Conservation (phyloP, 2,888 invertebrate species). For the Drosophila yooni region DNA sequence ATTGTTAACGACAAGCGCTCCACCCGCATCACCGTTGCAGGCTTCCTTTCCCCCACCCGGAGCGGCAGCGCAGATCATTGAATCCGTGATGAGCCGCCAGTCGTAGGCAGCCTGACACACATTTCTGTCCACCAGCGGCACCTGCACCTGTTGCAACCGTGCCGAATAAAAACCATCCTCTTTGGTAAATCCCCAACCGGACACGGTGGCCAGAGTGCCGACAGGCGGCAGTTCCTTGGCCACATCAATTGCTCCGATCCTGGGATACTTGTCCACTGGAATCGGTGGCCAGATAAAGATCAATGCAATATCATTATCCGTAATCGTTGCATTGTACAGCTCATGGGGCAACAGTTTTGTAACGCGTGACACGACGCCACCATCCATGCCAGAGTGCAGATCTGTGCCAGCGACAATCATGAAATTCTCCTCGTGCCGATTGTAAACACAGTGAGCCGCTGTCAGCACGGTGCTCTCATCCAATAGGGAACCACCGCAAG, state of each 20-base stretch:
- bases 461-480: conserved; percentile 65
- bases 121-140: conserved; percentile 58
- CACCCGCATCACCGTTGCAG: conserved; percentile 75
- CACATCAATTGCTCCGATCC: conserved; percentile 60
- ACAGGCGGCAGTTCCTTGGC: conserved; percentile 41
- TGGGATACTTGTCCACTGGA: conserved; percentile 44
- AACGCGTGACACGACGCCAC: conserved; percentile 86
- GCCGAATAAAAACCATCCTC: conserved; percentile 58
- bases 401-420: conserved; percentile 84
- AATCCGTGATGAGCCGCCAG: conserved; percentile 65
- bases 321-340: conserved; percentile 81
- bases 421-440: conserved; percentile 43
- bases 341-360: conserved; percentile 85
- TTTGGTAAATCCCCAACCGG: conserved; percentile 76
- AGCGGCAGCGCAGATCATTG: conserved; percentile 74
- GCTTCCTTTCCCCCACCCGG: conserved; percentile 70
- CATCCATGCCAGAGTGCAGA: conserved; percentile 83
- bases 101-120: conserved; percentile 60
- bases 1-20: conserved; percentile 61
- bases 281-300: conserved; percentile 64
- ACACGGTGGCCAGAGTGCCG: conserved; percentile 61
- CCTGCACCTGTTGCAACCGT: conserved; percentile 62
- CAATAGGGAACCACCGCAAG: conserved; percentile 59
- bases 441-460: conserved; percentile 81
- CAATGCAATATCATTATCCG: conserved; percentile 87